Conservation (phyloP, 2,797 vertebrate genomes). For the Hoplostethus mediterraneus region DNA sequence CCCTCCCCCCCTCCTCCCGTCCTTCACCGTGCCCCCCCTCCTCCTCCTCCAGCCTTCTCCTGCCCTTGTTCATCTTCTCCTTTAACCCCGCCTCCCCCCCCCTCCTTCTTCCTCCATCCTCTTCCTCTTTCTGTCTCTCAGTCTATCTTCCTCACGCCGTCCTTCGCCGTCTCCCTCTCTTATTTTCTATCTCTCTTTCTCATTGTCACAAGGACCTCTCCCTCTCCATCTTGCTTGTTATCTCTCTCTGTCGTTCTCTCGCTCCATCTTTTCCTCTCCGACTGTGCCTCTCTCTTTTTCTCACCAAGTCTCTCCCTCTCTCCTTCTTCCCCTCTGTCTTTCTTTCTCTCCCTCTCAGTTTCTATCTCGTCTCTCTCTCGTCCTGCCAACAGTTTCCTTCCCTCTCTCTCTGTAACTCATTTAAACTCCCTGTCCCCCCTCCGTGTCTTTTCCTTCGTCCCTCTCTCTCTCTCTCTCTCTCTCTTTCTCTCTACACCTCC, state of each 20-base stretch:
- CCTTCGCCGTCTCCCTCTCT: conserved; percentile 41
- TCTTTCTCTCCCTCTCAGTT: conserved; percentile 19
- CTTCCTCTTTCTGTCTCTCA: conserved; percentile 38
- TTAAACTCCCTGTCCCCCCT: neutral
- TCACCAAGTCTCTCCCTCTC: conserved; percentile 24
- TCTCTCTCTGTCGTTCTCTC: neutral
- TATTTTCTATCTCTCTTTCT: conserved; percentile 11
- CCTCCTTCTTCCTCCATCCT: conserved; percentile 33
- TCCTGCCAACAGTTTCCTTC: neutral
- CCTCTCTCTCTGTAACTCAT: neutral
- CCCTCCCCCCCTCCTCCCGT: conserved; percentile 88
- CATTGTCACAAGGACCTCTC: conserved; percentile 25
- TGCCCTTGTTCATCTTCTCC: conserved; percentile 86
- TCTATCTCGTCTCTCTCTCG: conserved; percentile 8
- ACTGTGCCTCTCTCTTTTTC: conserved; percentile 12
- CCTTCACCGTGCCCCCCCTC: conserved; percentile 92
- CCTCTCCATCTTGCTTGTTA: conserved; percentile 23
- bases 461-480: neutral
- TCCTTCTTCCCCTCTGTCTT: conserved; percentile 21
- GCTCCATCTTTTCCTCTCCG: conserved; percentile 13
- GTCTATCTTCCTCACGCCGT: conserved; percentile 37
- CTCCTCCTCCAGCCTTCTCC: conserved; percentile 67
- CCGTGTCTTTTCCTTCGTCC: neutral
- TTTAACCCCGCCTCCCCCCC: conserved; percentile 60
- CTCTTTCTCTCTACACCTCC: conserved; percentile 3